Evolutionary conservation across 2,113 vertebrate species (phyloP), one percentile per base, ranked within the genome.

Genomic region (Pterocles orientalis): DNA sequence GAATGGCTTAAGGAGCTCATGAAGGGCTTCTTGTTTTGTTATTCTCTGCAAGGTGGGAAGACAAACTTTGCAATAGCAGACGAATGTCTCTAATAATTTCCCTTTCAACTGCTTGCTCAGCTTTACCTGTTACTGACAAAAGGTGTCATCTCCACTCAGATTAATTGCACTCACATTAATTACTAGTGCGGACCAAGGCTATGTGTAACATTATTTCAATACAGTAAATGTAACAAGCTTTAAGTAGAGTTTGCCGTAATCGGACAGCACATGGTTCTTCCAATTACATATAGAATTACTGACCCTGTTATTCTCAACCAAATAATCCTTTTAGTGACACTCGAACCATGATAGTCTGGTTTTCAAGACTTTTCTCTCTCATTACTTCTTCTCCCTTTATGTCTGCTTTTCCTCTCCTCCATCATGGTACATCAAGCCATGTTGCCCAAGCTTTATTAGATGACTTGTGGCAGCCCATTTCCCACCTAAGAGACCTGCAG

Each of bases 101-200:
- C 77, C 78, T 97, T 95, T 90, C 68, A 88, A 64, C 47, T 60
- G 85, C 92, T 88, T 88, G 79, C 68, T 95, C 69, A 75, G 79
- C 64, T 92, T 86, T 90, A 95, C 93, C 76, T 86, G 76, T 73
- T 81, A 76, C 82, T 95, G 68, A 88, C 79, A 93, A 78, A 88
- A 94, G 90, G 73, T 75, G 71, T 94, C 68, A 36, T 60, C 82
- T 82, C 81, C 48, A 39, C 56, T 83, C 88, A 81, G 71, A 93
- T 86, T 86, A 93, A 90, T 86, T 80, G 56, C 39, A 20, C 54
- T 86, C 82, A 69, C 45, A 53, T 70, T 95, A 94, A 77, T 95
- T 92, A 88, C 75, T 50, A 60, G 41, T 15, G 26, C 20, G 48
- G 64, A 66, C 60, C 41, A 64, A 68, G 29, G 41, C 75, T 69